These are phyloP conservation scores for cat (Felis catus) DNA, from an alignment of 2,113 vertebrate species.

Conservation along the genomic window F.catus_Fca126_mat1.0 CM031412.1:182076001-182076500, in stretches of 20 bases:
- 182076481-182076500: neutral
- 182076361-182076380: neutral
- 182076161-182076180: neutral
- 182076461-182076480: neutral
- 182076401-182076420: neutral
- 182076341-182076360: neutral
- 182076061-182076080: neutral
- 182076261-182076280: neutral
- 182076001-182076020: neutral
- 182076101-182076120: neutral
- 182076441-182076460: neutral
- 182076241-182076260: neutral
- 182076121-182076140: too few relatives aligned
- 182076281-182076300: neutral
- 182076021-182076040: neutral
- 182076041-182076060: neutral
- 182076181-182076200: neutral
- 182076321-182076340: neutral
- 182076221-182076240: neutral
- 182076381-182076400: neutral
- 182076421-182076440: neutral
- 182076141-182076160: accelerated
- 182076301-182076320: neutral
- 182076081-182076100: neutral
- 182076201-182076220: neutral